These are phyloP conservation scores for Patiria pectinifera DNA, from an alignment of 53 echinoderm and acorn worm species.

Conservation along the genomic window DNA sequence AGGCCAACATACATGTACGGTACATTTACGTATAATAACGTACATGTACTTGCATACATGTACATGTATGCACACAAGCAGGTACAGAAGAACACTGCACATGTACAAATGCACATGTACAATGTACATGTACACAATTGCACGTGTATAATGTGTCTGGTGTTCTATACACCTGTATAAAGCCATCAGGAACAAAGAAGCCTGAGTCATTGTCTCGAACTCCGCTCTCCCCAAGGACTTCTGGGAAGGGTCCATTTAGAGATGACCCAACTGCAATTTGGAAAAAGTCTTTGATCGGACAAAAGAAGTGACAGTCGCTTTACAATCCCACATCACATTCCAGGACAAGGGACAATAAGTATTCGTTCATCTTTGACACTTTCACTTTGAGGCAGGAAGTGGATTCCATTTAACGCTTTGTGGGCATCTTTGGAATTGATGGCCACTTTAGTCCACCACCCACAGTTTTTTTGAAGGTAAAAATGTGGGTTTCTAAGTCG, in stretches of 20 bases:
- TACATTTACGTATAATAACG: too few relatives aligned
- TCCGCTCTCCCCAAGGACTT: conserved; percentile 18
- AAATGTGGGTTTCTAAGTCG: too few relatives aligned
- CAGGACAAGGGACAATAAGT: background rate
- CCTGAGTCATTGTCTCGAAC: background rate
- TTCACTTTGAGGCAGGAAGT: conserved; percentile 1
- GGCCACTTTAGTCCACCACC: background rate
- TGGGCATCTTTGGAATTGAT: background rate
- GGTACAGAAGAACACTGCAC: too few relatives aligned
- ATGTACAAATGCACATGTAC: too few relatives aligned
- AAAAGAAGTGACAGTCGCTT: background rate
- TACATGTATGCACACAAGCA: too few relatives aligned
- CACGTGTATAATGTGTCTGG: too few relatives aligned
- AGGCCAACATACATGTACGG: too few relatives aligned
- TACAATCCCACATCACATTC: background rate
- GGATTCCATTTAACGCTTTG: background rate
- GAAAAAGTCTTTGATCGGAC: background rate
- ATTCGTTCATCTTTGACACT: conserved; percentile 21
- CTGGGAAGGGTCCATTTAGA: conserved; percentile 19
- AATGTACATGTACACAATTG: too few relatives aligned
- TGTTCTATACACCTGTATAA: background rate
- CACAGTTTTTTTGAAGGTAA: background rate
- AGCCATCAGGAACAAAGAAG: background rate
- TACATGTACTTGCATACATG: too few relatives aligned
- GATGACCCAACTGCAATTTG: background rate